Base-by-base conservation (phyloP, 1,140 invertebrate species). In the Colletes gigas region DNA sequence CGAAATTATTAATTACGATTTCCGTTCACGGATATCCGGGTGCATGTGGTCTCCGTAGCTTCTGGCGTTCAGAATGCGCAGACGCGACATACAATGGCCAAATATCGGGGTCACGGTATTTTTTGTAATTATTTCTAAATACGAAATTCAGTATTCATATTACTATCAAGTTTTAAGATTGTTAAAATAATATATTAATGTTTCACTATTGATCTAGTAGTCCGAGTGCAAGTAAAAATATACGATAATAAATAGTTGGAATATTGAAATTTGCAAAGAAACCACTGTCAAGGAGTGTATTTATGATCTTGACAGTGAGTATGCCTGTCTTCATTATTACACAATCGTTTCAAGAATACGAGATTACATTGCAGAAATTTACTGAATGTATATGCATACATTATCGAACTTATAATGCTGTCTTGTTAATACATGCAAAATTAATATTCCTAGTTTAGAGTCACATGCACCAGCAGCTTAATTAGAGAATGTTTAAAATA, bases 1-100 rank as follows among this genome's bases (percentile, higher is more conserved):
- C 78, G 72, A 86, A 86, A 87, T 87, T 84, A 81, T 82, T 86
- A 87, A 87, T 87, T 86, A 86, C 44, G 75, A 67, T 81, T 66
- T 44, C 68, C 65, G 73, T 57, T 66, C 88, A 88, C 84, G 79
- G 79, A 81, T 84, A 83, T 86, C 76, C 76, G 75, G 50, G 78
- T 78, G 78, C 76, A 81, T 76, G 75, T 81, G 84, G 81, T 85
- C 83, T 82, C 83, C 84, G 78, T 78, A 57, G 41, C 63, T 54
- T 14, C 50, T 14, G 14, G 7, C n/a, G 21, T 78, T 78, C 60
- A 68, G 21, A 69, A 30, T 76, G 21, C 41, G 55, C 15, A 60
- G 57, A 50, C 39, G 67, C 63, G 52, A 52, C 54, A 55, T 7
- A 60, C 39, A 14, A 9, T 63, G 62, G 62, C 68, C 21, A 54